A percentile compares a stretch with the other conserved stretches of the same genome.
Conservation (phyloP, 1,140 invertebrate species). For the Brachionus plicatilis region DNA sequence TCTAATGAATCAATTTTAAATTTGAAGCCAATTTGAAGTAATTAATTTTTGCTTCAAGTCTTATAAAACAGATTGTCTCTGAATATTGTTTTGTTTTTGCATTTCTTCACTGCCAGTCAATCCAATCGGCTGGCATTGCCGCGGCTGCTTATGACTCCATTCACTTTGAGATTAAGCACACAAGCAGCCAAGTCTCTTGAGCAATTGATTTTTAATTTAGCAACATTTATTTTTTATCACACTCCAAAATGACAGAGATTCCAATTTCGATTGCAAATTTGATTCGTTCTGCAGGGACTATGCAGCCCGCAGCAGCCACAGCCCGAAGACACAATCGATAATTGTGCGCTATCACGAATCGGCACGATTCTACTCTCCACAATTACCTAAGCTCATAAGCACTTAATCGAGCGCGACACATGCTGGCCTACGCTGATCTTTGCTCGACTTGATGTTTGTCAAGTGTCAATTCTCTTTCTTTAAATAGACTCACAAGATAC, state of each 20-base stretch:
- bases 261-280: background rate
- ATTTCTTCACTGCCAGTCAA: background rate
- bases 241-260: background rate
- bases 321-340: background rate
- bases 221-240: conserved; percentile 27
- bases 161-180: background rate
- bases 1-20: conserved; percentile 17
- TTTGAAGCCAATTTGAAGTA: conserved; percentile 17
- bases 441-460: background rate
- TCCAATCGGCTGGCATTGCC: background rate
- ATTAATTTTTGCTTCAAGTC: conserved; percentile 19
- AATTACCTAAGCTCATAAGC: background rate
- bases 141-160: background rate
- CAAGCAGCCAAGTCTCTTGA: background rate
- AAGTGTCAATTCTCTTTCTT: background rate
- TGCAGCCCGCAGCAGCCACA: background rate
- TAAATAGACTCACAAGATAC: background rate
- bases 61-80: conserved; percentile 13
- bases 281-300: background rate
- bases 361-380: background rate
- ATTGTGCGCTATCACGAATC: background rate
- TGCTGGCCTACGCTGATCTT: background rate
- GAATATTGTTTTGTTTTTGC: background rate
- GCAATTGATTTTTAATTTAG: conserved; percentile 31
- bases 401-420: background rate